Evolutionary conservation across 1,140 invertebrate species (phyloP), one percentile per base, ranked within the genome.

Genomic region (Drosophila arawakana): DNA sequence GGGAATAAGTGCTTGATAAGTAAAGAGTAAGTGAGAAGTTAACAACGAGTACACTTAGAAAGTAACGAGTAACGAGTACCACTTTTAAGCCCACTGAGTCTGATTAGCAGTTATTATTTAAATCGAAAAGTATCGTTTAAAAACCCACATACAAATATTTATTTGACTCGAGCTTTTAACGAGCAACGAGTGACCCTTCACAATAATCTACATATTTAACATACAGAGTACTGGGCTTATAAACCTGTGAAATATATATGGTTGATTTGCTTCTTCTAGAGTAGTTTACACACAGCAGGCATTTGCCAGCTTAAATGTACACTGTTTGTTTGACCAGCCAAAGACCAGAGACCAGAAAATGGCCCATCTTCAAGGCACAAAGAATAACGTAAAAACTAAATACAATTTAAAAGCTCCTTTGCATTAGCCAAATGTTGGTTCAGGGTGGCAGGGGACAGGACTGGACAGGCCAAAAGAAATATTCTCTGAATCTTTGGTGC

Each of bases 391-490:
- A 57, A 65, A 68, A 80, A 65, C 78, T 69, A 81, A 74, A 81
- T 81, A 81, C 73, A 81, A 74, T 81, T 81, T 81, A 60, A 81
- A 67, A 73, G 73, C 69, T 84, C 65, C 65, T 84, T 84, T 84
- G 81, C 81, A 77, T 84, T 77, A 80, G 81, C 68, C 81, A 72
- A 63, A 62, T 62, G 60, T 50, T 52, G 41, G 41, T 25, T 7
- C 37, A 39, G 37, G 7, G 10, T 39, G 37, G 37, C 7, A 39
- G 1, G 6, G 35, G 35, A 37, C 9, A 9, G 2, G 35, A 39
- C 25, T 13, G 43, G 47, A 35, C 43, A 61, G 67, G 46, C 15
- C 18, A 39, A 7, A 10, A 39, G 25, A 30, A 2, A 30, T 30
- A 30, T 30, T 5, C 25, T 6, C 25, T 30, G 25, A 2, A 30